Evolutionary conservation across 1,140 invertebrate genomes (phyloP).

Genomic region (Brachionus rotundiformis): DNA sequence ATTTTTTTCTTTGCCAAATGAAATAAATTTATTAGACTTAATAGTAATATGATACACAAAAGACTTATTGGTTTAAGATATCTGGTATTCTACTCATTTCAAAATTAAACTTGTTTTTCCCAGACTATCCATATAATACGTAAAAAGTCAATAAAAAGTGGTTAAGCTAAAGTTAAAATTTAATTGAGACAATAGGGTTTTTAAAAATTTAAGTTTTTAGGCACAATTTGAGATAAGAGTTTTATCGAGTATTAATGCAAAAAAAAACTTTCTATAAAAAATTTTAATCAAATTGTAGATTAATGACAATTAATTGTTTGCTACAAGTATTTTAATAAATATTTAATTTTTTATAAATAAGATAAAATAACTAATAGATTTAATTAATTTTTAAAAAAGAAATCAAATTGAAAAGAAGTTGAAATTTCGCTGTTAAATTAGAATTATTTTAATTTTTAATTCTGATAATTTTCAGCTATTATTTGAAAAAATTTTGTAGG

Average conservation of each 20-base stretch:
- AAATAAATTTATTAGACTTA: not conserved
- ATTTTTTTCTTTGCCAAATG: not conserved
- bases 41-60: not conserved
- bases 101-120: not conserved
- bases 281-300: not conserved
- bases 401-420: no score
- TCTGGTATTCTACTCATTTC: constrained; percentile 6
- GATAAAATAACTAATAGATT: no score
- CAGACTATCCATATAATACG: not conserved
- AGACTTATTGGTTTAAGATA: not conserved
- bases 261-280: not conserved
- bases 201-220: not conserved
- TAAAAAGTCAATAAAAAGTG: not conserved
- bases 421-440: no score
- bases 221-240: not conserved
- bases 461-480: no score
- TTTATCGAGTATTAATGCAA: not conserved
- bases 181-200: not conserved
- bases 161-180: not conserved
- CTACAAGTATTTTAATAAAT: not conserved
- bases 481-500: not conserved
- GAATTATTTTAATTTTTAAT: no score
- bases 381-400: no score
- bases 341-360: constrained; percentile 2
- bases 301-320: not conserved